A percentile compares a stretch with the other conserved stretches of the same genome.
Evolutionary conservation across 2,113 vertebrate species (phyloP).

Genomic region (Rhynchomys soricoides): DNA sequence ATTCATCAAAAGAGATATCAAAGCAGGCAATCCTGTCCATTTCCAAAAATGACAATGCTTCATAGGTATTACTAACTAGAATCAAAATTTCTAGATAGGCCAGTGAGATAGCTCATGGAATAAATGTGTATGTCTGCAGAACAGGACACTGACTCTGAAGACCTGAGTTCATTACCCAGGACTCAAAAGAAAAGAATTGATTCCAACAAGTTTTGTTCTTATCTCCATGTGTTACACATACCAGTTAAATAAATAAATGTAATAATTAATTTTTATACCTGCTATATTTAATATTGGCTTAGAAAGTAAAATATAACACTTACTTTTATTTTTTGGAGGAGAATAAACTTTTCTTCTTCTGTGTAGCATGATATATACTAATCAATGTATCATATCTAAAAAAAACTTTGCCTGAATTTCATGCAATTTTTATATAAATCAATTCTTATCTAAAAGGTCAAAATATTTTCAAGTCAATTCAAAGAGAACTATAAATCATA

Average conservation of each 20-base stretch:
- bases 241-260: not conserved
- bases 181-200: not conserved
- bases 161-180: not conserved
- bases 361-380: not conserved
- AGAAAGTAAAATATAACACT: not conserved
- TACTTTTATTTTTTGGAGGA: not conserved
- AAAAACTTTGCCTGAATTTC: not conserved
- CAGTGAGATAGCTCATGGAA: not conserved
- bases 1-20: not conserved
- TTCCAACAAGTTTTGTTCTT: not conserved
- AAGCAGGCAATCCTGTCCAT: not conserved
- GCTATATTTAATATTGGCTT: not conserved
- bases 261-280: not conserved
- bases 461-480: not conserved
- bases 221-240: not conserved
- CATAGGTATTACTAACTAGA: not conserved
- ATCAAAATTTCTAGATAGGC: not conserved
- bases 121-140: not conserved
- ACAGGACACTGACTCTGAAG: not conserved
- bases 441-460: conserved; percentile 12
- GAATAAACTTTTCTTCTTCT: not conserved
- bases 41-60: not conserved
- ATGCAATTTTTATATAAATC: not conserved
- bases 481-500: not conserved
- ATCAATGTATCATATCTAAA: not conserved